Evolutionary conservation across 2,888 invertebrate species (phyloP), one percentile per base, ranked within the genome.

Genomic region (Troglohyphantes excavatus): DNA sequence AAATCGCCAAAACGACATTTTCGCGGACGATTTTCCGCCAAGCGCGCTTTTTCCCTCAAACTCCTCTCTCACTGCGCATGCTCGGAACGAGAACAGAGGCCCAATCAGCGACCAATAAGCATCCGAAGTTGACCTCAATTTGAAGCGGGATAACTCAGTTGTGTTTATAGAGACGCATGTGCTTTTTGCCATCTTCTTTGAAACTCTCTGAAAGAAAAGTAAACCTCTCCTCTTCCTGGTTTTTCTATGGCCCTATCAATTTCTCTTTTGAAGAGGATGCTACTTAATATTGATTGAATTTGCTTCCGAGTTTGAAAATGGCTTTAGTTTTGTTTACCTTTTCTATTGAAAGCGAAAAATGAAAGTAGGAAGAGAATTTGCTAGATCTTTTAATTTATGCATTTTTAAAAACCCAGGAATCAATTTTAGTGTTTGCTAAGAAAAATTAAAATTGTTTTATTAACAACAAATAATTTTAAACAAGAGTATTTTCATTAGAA

Each of bases 91-190:
- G 9, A 21, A 19, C 11, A 9, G n/a, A 39, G 26, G 27, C 29
- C 81, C 81, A 73, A 73, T 65, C 72, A 81, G n/a, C 43, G 46
- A 59, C 87, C 81, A 88, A 81, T 88, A 65, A 59, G 61, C 67
- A 19, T 79, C 59, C 27, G 23, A 39, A 27, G 39, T 61, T 88
- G 87, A 87, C 81, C 87, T 67, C 81, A 75, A 73, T 88, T 88
- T 67, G 5, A 53, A 67, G 87, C 87, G 87, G 72, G 81, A 72
- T 65, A 88, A 88, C 87, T 88, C 67, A 59, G 81, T 88, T 81
- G 81, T 61, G 53, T 88, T 81, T 87, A 73, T 79, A 39, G 79
- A 79, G 27, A 43, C 63, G 19, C 61, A 39, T 83, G 72, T 72
- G 76, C 39, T 29, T 78, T 65, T 78, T 78, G 19, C 65, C 43